A percentile compares a stretch with the other conserved stretches of the same genome.
These are phyloP conservation scores for Oreochromis grahami DNA, from an alignment of 2,797 vertebrate species.

Conservation along the genomic window DNA sequence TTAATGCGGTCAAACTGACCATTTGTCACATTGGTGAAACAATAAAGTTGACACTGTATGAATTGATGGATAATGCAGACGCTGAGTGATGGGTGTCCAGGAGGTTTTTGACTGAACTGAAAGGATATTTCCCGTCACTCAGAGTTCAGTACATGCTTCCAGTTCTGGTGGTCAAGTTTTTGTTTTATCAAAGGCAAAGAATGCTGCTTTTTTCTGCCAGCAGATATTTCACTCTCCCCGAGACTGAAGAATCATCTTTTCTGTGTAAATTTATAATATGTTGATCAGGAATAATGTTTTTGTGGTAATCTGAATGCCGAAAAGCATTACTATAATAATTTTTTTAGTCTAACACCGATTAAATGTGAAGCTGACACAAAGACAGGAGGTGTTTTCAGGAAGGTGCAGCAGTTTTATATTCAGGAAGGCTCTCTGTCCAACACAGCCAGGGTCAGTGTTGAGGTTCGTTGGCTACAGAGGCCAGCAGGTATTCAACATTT, in stretches of 20 bases:
- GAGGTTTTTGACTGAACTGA: neutral
- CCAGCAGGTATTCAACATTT: slow-evolving; percentile 34
- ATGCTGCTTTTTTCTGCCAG: neutral
- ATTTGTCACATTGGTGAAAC: slow-evolving; percentile 12
- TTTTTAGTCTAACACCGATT: neutral
- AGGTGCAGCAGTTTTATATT: slow-evolving; percentile 6
- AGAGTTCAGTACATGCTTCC: neutral
- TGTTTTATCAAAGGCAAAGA: neutral
- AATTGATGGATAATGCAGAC: neutral
- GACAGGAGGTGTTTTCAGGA: neutral
- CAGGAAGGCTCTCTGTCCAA: neutral
- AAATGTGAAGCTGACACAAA: neutral
- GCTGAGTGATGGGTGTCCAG: slow-evolving; percentile 24
- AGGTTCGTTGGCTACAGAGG: slow-evolving; percentile 21
- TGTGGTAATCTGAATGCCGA: neutral
- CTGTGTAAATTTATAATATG: neutral
- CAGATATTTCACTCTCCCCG: neutral
- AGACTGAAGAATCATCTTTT: neutral
- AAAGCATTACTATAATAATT: neutral
- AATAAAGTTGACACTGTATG: neutral
- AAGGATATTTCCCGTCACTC: slow-evolving; percentile 13
- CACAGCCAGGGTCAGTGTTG: slow-evolving; percentile 8
- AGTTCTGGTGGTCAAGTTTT: neutral
- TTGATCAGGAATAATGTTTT: neutral
- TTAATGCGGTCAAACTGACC: neutral